phyloP scores from a whole-genome alignment of 1,140 invertebrate genomes.

The Phocides pigmalion region DNA sequence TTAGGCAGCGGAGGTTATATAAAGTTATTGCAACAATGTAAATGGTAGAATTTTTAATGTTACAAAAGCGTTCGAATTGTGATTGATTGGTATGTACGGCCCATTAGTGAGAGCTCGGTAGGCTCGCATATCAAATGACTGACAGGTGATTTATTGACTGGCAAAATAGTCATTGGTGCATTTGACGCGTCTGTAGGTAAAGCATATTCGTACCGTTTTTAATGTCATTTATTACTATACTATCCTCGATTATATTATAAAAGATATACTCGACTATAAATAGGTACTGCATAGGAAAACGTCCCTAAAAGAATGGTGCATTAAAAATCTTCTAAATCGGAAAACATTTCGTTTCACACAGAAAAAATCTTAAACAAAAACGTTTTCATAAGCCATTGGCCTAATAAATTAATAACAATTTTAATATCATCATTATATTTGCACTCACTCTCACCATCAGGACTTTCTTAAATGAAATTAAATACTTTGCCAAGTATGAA shows the following conservation, averaged over 20 bases:
- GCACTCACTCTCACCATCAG: constrained; percentile 72
- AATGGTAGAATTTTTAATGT: constrained; percentile 37
- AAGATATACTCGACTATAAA: no score
- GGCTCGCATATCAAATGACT: constrained; percentile 44
- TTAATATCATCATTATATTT: constrained; percentile 54
- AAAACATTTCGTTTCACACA: no score
- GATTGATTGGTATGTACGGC: constrained; percentile 58
- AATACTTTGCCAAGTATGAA: constrained; percentile 78
- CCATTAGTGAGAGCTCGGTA: constrained; percentile 50
- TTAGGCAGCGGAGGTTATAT: constrained; percentile 37
- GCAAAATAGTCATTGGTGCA: constrained; percentile 14
- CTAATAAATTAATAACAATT: neutral
- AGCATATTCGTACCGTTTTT: neutral
- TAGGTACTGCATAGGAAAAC: no score
- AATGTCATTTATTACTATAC: no score
- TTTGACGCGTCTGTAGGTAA: neutral
- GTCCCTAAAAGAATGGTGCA: no score
- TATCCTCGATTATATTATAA: no score
- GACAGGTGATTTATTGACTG: constrained; percentile 37
- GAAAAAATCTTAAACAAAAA: no score
- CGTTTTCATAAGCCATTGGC: no score
- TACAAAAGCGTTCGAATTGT: constrained; percentile 42
- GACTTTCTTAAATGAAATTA: constrained; percentile 83
- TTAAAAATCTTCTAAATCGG: no score
- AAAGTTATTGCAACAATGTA: constrained; percentile 37